Evolutionary conservation across 2,888 invertebrate genomes (phyloP).

Genomic region (Hypomecis punctinalis): DNA sequence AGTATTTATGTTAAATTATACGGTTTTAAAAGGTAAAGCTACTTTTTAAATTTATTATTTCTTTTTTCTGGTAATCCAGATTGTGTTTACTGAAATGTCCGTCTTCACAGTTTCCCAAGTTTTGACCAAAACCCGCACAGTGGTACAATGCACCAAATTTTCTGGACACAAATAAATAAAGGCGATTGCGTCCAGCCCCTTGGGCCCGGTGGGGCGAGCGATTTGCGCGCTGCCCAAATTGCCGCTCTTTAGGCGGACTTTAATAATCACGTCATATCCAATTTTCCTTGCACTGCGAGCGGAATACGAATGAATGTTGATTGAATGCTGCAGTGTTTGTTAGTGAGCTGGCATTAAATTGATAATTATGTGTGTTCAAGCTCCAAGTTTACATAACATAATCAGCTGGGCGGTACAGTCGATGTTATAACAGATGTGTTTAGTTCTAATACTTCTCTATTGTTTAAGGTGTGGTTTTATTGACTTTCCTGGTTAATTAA

Average conservation of each 20-base stretch:
- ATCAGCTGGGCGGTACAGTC: not conserved
- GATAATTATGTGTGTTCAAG: constrained; percentile 18
- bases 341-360: constrained; percentile 40
- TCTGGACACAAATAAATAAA: constrained; percentile 65
- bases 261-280: constrained; percentile 83
- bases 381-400: constrained; percentile 18
- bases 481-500: too few species aligned
- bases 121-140: constrained; percentile 32
- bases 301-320: constrained; percentile 74
- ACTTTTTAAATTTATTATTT: too few species aligned
- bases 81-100: too few species aligned
- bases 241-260: constrained; percentile 78
- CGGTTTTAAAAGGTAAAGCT: too few species aligned
- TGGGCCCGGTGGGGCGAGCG: constrained; percentile 68
- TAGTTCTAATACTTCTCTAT: not conserved
- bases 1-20: too few species aligned
- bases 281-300: constrained; percentile 70
- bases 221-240: constrained; percentile 78
- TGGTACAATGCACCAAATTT: constrained; percentile 41
- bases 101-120: not conserved
- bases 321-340: constrained; percentile 62
- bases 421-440: not conserved
- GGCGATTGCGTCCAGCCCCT: constrained; percentile 53
- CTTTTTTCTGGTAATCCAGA: too few species aligned
- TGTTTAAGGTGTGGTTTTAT: too few species aligned